These are phyloP conservation scores for Bucorvus abyssinicus DNA, from an alignment of 2,797 vertebrate species.

Conservation along the genomic window DNA sequence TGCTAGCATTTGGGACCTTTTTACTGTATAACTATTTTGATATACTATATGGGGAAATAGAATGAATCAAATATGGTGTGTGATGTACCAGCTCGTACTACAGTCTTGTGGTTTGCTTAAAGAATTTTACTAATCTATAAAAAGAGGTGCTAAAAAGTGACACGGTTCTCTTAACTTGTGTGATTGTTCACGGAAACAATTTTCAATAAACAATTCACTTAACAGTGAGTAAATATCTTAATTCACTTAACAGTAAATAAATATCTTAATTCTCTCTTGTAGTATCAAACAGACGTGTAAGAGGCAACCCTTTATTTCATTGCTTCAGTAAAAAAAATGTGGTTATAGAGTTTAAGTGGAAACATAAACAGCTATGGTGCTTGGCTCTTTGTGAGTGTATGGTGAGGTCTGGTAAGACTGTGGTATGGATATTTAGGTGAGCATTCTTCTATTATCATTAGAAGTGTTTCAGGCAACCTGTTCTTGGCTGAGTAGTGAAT, in stretches of 20 bases:
- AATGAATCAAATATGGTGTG: neutral
- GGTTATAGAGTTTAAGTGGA: neutral
- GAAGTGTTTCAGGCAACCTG: neutral
- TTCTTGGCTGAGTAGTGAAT: neutral
- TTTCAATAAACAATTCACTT: neutral
- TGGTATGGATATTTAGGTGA: neutral
- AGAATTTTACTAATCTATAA: neutral
- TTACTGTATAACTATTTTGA: neutral
- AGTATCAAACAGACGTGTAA: neutral
- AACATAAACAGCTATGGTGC: neutral
- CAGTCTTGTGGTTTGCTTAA: neutral
- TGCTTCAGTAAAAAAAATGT: neutral
- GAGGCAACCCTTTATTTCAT: neutral
- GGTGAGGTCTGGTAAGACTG: neutral
- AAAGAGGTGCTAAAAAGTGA: neutral
- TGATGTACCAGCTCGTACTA: neutral
- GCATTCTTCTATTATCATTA: neutral
- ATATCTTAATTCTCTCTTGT: neutral
- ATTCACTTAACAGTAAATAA: neutral
- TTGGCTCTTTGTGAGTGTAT: neutral
- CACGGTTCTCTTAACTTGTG: neutral
- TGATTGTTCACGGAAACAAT: neutral
- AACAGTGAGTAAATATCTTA: neutral
- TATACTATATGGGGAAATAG: neutral
- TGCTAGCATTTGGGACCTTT: neutral